Percentiles rank a stretch among this genome's conserved stretches.
phyloP scores from a whole-genome alignment of 2,797 vertebrate species.

The Sebastes cheni region DNA sequence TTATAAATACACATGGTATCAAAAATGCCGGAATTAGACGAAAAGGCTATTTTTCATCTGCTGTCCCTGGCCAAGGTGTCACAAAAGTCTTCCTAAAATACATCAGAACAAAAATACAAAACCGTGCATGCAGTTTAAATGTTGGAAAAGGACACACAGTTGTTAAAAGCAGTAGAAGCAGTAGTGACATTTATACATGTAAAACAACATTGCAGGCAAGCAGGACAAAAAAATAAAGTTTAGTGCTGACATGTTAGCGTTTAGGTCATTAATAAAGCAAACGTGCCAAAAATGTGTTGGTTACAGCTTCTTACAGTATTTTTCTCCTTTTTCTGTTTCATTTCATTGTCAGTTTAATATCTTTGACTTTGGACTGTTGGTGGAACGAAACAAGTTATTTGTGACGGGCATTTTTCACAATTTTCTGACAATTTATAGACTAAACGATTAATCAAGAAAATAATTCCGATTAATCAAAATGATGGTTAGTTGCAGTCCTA shows the following conservation, averaged over 20 bases:
- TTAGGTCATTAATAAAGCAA: not conserved
- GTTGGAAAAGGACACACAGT: too few relatives aligned
- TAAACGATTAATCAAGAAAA: not conserved
- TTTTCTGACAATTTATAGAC: not conserved
- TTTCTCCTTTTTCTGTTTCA: not conserved
- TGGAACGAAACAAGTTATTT: not conserved
- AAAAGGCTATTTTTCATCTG: too few relatives aligned
- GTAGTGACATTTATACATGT: not conserved
- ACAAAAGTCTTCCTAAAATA: too few relatives aligned
- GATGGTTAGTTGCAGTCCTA: not conserved
- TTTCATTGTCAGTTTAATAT: not conserved
- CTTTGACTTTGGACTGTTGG: not conserved
- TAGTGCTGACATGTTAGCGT: too few relatives aligned
- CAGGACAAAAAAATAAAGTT: too few relatives aligned
- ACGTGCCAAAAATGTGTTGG: not conserved
- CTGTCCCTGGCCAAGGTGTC: too few relatives aligned
- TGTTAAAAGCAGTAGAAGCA: not conserved
- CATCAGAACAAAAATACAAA: too few relatives aligned
- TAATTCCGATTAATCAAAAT: not conserved
- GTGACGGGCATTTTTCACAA: rapidly evolving
- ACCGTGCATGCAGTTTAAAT: too few relatives aligned
- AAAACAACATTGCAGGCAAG: too few relatives aligned
- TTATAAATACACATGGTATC: not conserved
- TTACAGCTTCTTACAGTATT: not conserved
- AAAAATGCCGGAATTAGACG: too few relatives aligned